Evolutionary conservation across 2,888 invertebrate genomes (phyloP), one percentile per base, ranked within the genome.

Genomic region (Silvanus unidentatus): DNA sequence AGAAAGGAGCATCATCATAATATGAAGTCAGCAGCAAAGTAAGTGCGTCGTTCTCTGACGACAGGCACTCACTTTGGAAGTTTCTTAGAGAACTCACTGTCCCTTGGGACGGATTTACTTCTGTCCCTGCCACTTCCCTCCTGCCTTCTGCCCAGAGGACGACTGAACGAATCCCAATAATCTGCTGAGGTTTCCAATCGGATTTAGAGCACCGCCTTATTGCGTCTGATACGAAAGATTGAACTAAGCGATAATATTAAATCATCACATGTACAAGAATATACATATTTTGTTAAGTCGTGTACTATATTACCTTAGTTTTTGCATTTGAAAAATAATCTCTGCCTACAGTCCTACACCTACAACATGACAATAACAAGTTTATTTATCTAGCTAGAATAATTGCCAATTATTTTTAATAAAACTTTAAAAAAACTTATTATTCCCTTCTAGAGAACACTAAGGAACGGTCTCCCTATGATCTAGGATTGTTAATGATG

Each of bases 121-220:
- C 50, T 59, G 52, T 55, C 59, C 54, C 58, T 54, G 55, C 54
- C 54, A 51, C 48, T 42, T 36, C 48, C 5, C 41, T 39, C 40
- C 40, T 48, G 54, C 45, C 55, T 49, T 48, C 53, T 58, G 57
- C 57, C 59, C 59, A 57, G 49, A 56, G 55, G 58, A 57, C 59
- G 53, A 54, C 55, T 57, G 55, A 57, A 55, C 60, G 63, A 62
- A 65, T 65, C 62, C 63, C 60, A 62, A 63, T 66, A 66, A 66
- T 66, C 65, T 63, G 63, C 62, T 61, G 64, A 63, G 64, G 64
- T 65, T 64, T 63, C 61, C 64, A 63, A 66, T 64, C 61, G 62
- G 63, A 64, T 64, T 65, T 65, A 53, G 55, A 55, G 59, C 52
- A 13, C 37, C 57, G 59, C 61, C 65, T 65, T 64, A 65, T 64